Evolutionary conservation across 1,140 invertebrate genomes (phyloP).

Genomic region (Aplysia californica): DNA sequence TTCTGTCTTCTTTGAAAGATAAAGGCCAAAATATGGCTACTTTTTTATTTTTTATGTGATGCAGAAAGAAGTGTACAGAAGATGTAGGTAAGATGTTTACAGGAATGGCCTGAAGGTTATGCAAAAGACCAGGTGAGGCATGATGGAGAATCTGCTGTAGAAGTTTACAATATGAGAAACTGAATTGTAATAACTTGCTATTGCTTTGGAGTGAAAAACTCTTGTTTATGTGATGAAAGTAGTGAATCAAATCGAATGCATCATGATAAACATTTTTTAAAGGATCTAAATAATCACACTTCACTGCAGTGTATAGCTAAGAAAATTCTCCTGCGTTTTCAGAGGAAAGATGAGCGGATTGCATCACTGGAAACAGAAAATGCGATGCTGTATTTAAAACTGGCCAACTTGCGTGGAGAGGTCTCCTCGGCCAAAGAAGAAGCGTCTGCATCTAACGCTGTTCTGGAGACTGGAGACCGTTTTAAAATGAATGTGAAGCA

Average conservation of each 20-base stretch:
- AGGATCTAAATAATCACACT: too few relatives aligned
- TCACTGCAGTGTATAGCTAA: neutral
- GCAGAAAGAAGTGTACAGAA: too few relatives aligned
- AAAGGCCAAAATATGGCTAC: too few relatives aligned
- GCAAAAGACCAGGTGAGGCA: too few relatives aligned
- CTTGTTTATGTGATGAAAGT: neutral
- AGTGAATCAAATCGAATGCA: too few relatives aligned
- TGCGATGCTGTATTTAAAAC: slow-evolving; percentile 62
- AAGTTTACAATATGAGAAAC: neutral
- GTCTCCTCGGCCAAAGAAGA: slow-evolving; percentile 21
- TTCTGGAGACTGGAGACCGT: neutral
- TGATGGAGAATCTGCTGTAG: neutral
- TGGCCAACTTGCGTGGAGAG: slow-evolving; percentile 53
- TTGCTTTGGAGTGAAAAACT: neutral
- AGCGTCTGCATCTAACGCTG: neutral
- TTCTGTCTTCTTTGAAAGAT: too few relatives aligned
- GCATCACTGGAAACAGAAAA: slow-evolving; percentile 60
- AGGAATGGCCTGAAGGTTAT: too few relatives aligned
- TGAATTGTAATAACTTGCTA: neutral
- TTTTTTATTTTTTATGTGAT: too few relatives aligned
- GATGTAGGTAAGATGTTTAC: too few relatives aligned
- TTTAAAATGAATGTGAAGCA: neutral
- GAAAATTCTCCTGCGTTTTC: neutral
- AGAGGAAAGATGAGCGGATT: slow-evolving; percentile 53
- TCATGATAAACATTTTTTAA: too few relatives aligned